Conservation (phyloP, 2,888 invertebrate genomes). For the Drosophila meridionalis region DNA sequence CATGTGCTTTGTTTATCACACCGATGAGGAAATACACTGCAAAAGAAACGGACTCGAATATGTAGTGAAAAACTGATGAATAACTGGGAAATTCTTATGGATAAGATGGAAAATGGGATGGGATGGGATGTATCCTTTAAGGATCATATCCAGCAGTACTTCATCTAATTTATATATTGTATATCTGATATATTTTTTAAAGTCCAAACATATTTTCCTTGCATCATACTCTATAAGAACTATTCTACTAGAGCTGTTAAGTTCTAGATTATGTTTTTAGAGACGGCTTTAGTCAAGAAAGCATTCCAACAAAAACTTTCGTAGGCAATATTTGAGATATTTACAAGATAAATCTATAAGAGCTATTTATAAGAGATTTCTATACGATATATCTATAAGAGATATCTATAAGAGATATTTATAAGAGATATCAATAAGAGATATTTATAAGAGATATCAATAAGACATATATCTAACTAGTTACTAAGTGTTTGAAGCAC, state of each 20-base stretch:
- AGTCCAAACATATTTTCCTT: neutral
- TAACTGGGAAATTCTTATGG: neutral
- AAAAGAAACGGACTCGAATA: neutral
- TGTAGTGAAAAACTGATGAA: no score
- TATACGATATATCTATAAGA: no score
- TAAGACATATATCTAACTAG: no score
- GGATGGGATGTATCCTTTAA: no score
- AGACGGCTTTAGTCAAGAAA: neutral
- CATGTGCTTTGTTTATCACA: neutral
- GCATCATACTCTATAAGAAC: neutral
- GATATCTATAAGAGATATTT: no score
- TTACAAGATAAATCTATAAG: no score
- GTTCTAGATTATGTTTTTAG: neutral
- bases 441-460: no score
- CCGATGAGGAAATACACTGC: slow-evolving; percentile 29
- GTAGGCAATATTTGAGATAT: no score
- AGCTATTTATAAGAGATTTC: no score
- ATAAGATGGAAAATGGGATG: neutral
- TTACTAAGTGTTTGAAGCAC: no score
- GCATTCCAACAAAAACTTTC: no score
- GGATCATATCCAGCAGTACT: neutral
- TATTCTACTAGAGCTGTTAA: neutral
- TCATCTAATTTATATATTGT: neutral
- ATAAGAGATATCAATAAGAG: no score
- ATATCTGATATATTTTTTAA: neutral